Evolutionary conservation across 2,888 invertebrate species (phyloP), one percentile per base, ranked within the genome.

Genomic region (Catocala fraxini): DNA sequence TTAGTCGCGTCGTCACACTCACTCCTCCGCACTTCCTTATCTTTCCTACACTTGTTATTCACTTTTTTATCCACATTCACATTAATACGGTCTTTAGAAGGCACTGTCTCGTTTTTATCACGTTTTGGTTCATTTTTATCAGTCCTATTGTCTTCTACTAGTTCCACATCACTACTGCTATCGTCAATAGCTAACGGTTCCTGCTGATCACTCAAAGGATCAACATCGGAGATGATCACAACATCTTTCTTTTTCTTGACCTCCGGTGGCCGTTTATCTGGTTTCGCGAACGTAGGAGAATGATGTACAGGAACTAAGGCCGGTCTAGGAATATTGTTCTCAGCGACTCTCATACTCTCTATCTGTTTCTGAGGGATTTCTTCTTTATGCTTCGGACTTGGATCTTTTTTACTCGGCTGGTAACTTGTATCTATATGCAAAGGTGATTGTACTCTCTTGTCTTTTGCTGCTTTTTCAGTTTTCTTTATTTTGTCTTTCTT

Each of bases 141-240:
- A 64, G 75, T 73, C 59, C 77, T 77, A 71, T 70, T 81, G 56
- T 90, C 91, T 61, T 93, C 93, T 1, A 94, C 84, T 51, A 94
- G 77, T 82, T 94, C 94, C 0, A 94, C 92, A 45, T 94, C 94
- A 87, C 94, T 94, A 68, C 93, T 93, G 68, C 94, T 94, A 60
- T 94, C 94, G 49, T 94, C 94, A 0, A 93, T 75, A 0, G 90
- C 86, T 0, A 91, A 71, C 0, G 92, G 86, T 60, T 93, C 93
- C 2, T 71, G 79, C 0, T 81, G 77, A 10, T 82, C 75, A 54
- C 91, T 91, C 65, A 93, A 72, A 0, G 94, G 93, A 66, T 93
- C 93, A 6, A 92, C 61, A 41, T 93, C 94, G 0, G 93, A 92
- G 0, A 93, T 77, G 34, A 94, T 91, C 0, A 92, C 77, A 0